Evolutionary conservation across 2,888 invertebrate genomes (phyloP).

Genomic region (Gymnoscelis rufifasciata): DNA sequence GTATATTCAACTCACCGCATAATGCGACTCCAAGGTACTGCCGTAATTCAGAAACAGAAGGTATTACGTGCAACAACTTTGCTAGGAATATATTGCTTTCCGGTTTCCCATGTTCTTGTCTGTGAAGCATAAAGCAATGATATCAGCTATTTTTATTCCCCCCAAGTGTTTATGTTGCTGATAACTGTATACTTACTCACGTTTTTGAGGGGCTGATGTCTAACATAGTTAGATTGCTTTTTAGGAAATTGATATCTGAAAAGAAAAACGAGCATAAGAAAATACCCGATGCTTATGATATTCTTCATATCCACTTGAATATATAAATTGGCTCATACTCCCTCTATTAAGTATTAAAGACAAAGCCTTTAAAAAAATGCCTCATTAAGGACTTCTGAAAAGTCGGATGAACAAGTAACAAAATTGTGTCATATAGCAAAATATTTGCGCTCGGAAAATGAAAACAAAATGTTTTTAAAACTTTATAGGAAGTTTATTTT

Average conservation of each 20-base stretch:
- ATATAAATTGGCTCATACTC: neutral
- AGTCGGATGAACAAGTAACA: too few relatives aligned
- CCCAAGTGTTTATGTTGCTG: neutral
- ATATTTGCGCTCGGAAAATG: too few relatives aligned
- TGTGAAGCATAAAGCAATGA: slow-evolving; percentile 18
- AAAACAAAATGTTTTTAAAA: too few relatives aligned
- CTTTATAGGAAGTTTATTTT: neutral
- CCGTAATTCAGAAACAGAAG: slow-evolving; percentile 47
- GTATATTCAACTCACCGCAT: slow-evolving; percentile 48
- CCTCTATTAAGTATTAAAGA: too few relatives aligned
- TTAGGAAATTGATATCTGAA: slow-evolving; percentile 46
- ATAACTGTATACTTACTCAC: slow-evolving; percentile 65
- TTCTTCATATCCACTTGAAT: neutral
- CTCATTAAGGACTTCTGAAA: too few relatives aligned
- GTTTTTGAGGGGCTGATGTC: slow-evolving; percentile 59
- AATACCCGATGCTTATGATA: neutral
- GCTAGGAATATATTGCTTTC: slow-evolving; percentile 29
- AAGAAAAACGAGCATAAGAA: slow-evolving; percentile 10
- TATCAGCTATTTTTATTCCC: slow-evolving; percentile 11
- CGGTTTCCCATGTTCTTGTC: slow-evolving; percentile 29
- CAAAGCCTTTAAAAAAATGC: too few relatives aligned
- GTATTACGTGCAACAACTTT: slow-evolving; percentile 37
- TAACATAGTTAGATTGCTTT: slow-evolving; percentile 41
- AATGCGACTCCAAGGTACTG: slow-evolving; percentile 58
- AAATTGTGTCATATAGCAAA: too few relatives aligned